A percentile compares a stretch with the other conserved stretches of the same genome.
Evolutionary conservation across 2,797 vertebrate genomes (phyloP).

Genomic region (Poeciliopsis turneri): DNA sequence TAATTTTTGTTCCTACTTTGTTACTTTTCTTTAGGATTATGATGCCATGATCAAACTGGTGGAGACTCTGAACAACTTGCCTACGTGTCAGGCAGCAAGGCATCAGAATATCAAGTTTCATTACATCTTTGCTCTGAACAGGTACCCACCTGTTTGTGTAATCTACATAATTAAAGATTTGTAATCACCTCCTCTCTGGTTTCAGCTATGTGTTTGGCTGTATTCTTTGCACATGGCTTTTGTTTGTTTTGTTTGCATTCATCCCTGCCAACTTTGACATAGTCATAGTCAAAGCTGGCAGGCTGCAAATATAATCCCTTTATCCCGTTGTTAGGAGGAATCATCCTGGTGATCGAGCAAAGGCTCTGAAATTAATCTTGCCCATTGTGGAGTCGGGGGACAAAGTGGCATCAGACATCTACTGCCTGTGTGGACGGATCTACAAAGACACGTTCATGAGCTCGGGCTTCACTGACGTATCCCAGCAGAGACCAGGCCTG

Average conservation of each 20-base stretch:
- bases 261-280: background rate
- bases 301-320: slow-evolving; percentile 2
- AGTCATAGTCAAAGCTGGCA: background rate
- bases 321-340: slow-evolving; percentile 83
- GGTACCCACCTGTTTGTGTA: slow-evolving; percentile 67
- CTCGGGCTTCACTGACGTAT: slow-evolving; percentile 81
- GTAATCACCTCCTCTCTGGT: background rate
- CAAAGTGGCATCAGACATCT: slow-evolving; percentile 86
- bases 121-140: slow-evolving; percentile 93
- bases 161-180: background rate
- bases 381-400: slow-evolving; percentile 78
- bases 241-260: background rate
- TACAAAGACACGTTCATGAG: slow-evolving; percentile 93
- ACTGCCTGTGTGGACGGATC: slow-evolving; percentile 91
- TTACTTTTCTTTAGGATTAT: slow-evolving; percentile 82
- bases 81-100: slow-evolving; percentile 82
- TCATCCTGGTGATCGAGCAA: slow-evolving; percentile 83
- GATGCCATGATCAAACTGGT: slow-evolving; percentile 88
- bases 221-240: background rate
- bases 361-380: slow-evolving; percentile 85
- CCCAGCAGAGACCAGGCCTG: slow-evolving; percentile 84
- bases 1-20: background rate
- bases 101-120: slow-evolving; percentile 92
- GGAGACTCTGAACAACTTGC: slow-evolving; percentile 86
- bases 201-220: background rate